Conservation (phyloP, 1,140 invertebrate genomes). For the Pogonomyrmex californicus region DNA sequence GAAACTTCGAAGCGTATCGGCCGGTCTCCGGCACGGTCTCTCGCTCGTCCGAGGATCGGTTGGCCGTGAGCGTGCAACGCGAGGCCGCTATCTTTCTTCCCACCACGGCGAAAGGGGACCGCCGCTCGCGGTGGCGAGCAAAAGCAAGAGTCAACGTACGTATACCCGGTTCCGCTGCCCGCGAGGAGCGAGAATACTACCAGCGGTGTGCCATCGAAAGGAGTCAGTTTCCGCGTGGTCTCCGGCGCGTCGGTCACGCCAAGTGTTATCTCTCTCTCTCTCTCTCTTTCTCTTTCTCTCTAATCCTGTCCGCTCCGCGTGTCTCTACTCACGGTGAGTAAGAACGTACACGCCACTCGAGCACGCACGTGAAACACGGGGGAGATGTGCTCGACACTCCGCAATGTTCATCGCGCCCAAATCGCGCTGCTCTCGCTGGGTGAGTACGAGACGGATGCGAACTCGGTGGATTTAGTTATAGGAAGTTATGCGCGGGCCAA, state of each 20-base stretch:
- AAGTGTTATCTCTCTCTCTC: background rate
- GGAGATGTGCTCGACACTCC: conserved; percentile 51
- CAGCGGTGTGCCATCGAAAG: conserved; percentile 74
- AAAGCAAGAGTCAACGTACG: conserved; percentile 81
- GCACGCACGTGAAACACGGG: background rate
- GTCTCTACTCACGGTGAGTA: background rate
- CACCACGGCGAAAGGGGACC: conserved; percentile 70
- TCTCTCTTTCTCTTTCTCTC: too few species aligned
- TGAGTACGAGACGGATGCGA: conserved; percentile 62
- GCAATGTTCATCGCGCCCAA: conserved; percentile 59
- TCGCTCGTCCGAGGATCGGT: conserved; percentile 40
- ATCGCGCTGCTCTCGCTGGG: conserved; percentile 69
- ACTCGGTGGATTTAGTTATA: conserved; percentile 26
- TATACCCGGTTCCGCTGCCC: conserved; percentile 73
- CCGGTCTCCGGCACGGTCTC: conserved; percentile 18
- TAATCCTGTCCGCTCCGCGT: background rate
- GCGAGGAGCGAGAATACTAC: conserved; percentile 74
- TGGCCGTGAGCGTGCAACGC: conserved; percentile 70
- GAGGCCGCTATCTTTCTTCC: conserved; percentile 77
- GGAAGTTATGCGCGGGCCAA: conserved; percentile 37
- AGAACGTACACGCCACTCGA: background rate
- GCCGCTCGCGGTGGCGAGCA: conserved; percentile 53
- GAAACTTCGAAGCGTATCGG: background rate
- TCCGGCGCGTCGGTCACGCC: conserved; percentile 72
- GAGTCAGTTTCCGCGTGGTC: conserved; percentile 84